Conservation (phyloP, 2,797 vertebrate species). For the Tolypeutes matacus region DNA sequence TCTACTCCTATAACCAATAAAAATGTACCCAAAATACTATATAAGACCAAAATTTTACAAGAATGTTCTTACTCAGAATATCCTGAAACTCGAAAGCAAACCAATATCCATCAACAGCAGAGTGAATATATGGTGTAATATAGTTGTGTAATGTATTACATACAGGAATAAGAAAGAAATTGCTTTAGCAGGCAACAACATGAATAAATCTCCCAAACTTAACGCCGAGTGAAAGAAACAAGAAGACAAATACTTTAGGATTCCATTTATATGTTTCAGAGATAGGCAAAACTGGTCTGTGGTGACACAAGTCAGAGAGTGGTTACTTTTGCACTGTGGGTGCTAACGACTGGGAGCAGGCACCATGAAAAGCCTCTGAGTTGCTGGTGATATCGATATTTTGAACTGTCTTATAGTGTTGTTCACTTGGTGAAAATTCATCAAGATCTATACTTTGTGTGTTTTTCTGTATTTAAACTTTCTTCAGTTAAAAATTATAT, state of each 20-base stretch:
- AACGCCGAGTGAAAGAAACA: neutral
- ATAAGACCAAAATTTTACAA: neutral
- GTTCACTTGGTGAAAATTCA: conserved; percentile 17
- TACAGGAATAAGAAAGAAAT: neutral
- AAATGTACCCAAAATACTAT: neutral
- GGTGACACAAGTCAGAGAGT: neutral
- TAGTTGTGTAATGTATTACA: neutral
- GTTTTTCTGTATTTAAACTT: neutral
- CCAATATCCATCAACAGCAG: neutral
- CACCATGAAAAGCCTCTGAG: neutral
- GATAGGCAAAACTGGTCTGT: neutral
- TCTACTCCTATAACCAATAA: neutral
- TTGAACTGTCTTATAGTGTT: neutral
- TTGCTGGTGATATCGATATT: neutral
- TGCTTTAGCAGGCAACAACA: neutral
- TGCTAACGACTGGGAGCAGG: neutral
- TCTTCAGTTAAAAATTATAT: neutral
- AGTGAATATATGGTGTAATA: neutral
- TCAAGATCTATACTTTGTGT: neutral
- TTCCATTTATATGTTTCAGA: neutral
- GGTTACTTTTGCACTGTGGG: neutral
- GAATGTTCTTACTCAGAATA: neutral
- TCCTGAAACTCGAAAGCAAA: neutral
- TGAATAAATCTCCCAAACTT: neutral
- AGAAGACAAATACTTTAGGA: neutral